Evolutionary conservation across 2,888 invertebrate genomes (phyloP), one percentile per base, ranked within the genome.

Genomic region (Philonicus albiceps): DNA sequence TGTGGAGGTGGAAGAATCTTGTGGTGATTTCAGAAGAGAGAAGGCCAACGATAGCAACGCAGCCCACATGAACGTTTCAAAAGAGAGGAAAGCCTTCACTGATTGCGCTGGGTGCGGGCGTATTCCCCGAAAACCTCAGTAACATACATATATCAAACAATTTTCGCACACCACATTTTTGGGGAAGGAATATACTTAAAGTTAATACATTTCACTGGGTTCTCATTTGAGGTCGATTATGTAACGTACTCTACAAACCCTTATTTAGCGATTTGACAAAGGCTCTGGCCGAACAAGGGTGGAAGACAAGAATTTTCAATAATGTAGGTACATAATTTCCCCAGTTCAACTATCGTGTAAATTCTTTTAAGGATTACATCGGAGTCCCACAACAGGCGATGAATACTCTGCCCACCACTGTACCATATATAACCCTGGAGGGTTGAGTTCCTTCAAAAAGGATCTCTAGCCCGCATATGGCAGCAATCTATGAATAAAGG

Each of bases 401-500:
- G 80, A 80, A 80, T 53, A 49, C 43, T 31, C 55, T 55, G 22
- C 3, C 49, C 78, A 78, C 78, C 40, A 78, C 22, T 78, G 19
- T 19, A 78, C 22, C 49, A 11, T 19, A 5, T 78, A 34, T 7
- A 22, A 8, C 7, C 64, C 64, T 64, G 27, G 27, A 34, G 55
- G 64, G 13, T 1, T 22, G 11, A 55, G 31, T 34, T 34, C 34
- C 31, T 64, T 13, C 22, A 78, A 30, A 73, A 84, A 43, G 43
- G 81, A 81, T 72, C 8, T 22, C 43, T 3, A 64, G 30, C 19
- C 31, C n/a, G 22, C 84, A 84, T 30, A 73, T 73, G n/a, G 78
- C 73, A 73, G 84, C 84, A 84, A 84, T 84, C 84, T 73, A 84
- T 84, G 84, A 84, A 84, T 84, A 84, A 84, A 64, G 84, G 84